Base-by-base conservation (phyloP, 2,888 invertebrate genomes). In the Mesorhabditis belari region DNA sequence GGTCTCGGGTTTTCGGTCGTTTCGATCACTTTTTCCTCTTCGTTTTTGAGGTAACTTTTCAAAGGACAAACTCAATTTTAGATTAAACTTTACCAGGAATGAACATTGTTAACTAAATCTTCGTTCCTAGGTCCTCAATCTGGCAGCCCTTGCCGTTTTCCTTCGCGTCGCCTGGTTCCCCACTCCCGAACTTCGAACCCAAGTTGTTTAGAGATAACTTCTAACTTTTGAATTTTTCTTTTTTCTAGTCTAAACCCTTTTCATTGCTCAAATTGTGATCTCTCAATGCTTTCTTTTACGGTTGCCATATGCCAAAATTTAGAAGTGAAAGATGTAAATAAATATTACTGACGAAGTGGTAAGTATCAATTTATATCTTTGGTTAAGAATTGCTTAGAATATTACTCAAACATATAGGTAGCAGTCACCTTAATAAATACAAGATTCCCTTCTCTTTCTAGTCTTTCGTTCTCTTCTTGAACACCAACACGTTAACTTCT, bases 1-100 rank as follows among this genome's bases (percentile, higher is more conserved):
- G 76, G 76, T 63, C 73, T 25, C 61, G 69, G 21, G 67, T 76
- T 1, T 76, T 76, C 29, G 65, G 65, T 6, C 66, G 73, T 5
- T 71, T 72, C 64, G 73, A 76, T 58, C 73, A 73, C 53, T 71
- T 71, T 52, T 74, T 74, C 61, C 63, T 75, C 4, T 74, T 74
- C 50, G 58, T 76, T 25, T 76, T 76, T 58, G 66, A 73, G 28
- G 44, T 35, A n/a, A n/a, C 12, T 17, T 35, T 35, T 17, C 44
- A 51, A 21, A 6, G 1, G 9, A 50, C 1, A 9, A 21, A 19
- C 21, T 50, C 17, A 50, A n/a, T n/a, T 9, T n/a, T 17, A 35
- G 17, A 35, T 35, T 12, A 35, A 35, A 35, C 35, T 9, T 9
- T 35, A 9, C 17, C 6, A 35, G 9, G 35, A 35, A 35, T 17